Conservation (phyloP, 2,888 invertebrate genomes). For the Plagodis pulveraria region DNA sequence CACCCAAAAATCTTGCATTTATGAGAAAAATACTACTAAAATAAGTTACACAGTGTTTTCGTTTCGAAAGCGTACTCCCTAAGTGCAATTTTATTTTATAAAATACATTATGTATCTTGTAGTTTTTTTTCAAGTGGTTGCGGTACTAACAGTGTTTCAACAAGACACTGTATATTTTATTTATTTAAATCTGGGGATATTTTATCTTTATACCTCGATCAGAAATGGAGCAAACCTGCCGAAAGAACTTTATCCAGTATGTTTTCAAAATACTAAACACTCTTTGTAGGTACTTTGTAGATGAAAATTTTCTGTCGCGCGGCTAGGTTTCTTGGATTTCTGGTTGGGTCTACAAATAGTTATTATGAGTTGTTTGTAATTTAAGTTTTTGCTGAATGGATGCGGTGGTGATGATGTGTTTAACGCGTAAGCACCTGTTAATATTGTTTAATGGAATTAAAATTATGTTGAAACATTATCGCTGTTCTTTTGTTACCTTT, state of each 20-base stretch:
- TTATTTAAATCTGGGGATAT: conserved; percentile 50
- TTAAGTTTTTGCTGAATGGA: conserved; percentile 56
- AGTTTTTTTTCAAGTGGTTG: conserved; percentile 52
- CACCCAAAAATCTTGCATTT: conserved; percentile 83
- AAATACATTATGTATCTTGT: conserved; percentile 33
- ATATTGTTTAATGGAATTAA: conserved; percentile 78
- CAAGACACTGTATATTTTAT: conserved; percentile 48
- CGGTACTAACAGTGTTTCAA: conserved; percentile 53
- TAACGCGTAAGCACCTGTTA: conserved; percentile 71
- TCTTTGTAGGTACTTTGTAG: too few relatives aligned
- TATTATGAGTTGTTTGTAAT: conserved; percentile 43
- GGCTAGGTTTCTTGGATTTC: too few relatives aligned
- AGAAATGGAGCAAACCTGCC: too few relatives aligned
- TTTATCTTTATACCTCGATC: conserved; percentile 40
- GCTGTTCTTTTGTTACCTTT: background rate
- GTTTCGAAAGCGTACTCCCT: conserved; percentile 60
- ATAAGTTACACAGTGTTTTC: conserved; percentile 62
- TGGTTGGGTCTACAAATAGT: conserved; percentile 14
- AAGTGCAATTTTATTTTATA: conserved; percentile 74
- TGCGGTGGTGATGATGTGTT: conserved; percentile 57
- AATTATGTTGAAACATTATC: conserved; percentile 72
- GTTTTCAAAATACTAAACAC: too few relatives aligned
- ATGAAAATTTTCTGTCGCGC: too few relatives aligned
- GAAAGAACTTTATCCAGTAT: too few relatives aligned
- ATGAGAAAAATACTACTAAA: conserved; percentile 60